Evolutionary conservation across 2,113 vertebrate genomes (phyloP), one percentile per base, ranked within the genome.

Genomic region (Illadopsis cleaveri): DNA sequence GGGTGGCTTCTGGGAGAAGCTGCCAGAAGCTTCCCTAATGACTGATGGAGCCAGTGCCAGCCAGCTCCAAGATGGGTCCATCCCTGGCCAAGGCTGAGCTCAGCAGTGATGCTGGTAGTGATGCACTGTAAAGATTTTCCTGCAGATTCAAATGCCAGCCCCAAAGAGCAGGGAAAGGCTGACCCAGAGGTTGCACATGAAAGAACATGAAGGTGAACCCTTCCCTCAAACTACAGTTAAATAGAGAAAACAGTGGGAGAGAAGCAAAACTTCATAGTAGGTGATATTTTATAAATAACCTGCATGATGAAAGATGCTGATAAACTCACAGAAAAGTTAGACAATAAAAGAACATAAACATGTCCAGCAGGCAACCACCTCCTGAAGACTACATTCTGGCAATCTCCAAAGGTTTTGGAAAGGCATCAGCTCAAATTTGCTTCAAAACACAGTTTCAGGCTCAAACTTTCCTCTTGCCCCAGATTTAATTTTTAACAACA

Each of bases 401-500:
- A 86, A 51, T 21, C 53, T 86, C 44, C 61, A 79, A 86, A 91
- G 54, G 33, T 54, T 92, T 72, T 80, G 76, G 54, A 80, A 85
- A 92, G 56, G 47, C 44, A 58, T 90, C 75, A 70, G 28, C 40
- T 84, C 60, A 75, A 69, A 89, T 87, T 58, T 92, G 10, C 78
- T 93, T 91, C 75, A 87, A 82, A 94, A 89, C 22, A 33, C 45
- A 68, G 24, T 61, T 56, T 33, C 48, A 94, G 64, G 48, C 40
- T 95, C 76, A 90, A 87, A 83, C 68, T 58, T 92, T 44, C 24
- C 54, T 86, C 69, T 77, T 80, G 61, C 16, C 42, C 57, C 48
- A 18, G 57, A 78, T 85, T 93, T 86, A 65, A 79, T 79, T 87
- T 94, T 84, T 86, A 90, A 87, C 65, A 89, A 87, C 70, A 90